phyloP scores from a whole-genome alignment of 2,797 vertebrate genomes.

The Lepilemur ruficaudatus region DNA sequence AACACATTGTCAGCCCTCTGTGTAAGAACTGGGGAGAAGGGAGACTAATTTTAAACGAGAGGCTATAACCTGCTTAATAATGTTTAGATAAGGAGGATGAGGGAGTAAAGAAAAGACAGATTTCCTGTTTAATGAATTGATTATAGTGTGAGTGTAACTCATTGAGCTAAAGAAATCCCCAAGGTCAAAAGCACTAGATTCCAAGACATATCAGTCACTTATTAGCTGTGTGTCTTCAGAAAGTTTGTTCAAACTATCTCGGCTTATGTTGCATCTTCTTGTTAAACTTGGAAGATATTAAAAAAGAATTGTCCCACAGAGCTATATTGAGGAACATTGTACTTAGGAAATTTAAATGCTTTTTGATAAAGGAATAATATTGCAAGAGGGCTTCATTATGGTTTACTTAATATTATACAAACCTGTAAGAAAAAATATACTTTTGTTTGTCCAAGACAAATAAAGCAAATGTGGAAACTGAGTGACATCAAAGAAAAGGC shows the following conservation, averaged over 20 bases:
- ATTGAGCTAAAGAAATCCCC: background rate
- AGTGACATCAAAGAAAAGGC: background rate
- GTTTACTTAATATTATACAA: background rate
- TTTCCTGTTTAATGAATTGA: background rate
- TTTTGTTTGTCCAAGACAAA: background rate
- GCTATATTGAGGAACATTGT: background rate
- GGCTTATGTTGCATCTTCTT: background rate
- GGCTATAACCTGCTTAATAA: background rate
- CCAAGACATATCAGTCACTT: background rate
- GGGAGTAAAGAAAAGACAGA: background rate
- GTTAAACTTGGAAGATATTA: background rate
- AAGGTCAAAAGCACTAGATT: background rate
- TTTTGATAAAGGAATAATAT: background rate
- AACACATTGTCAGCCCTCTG: background rate
- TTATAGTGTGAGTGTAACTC: background rate
- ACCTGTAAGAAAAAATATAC: background rate
- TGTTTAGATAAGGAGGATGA: background rate
- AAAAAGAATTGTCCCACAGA: background rate
- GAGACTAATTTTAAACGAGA: background rate
- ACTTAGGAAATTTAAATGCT: background rate
- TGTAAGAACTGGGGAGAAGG: background rate
- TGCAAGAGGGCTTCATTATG: background rate
- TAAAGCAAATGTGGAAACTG: background rate
- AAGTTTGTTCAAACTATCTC: background rate
- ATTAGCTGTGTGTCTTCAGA: background rate